Evolutionary conservation across 2,888 invertebrate genomes (phyloP).

Genomic region (Orthosia gothica): DNA sequence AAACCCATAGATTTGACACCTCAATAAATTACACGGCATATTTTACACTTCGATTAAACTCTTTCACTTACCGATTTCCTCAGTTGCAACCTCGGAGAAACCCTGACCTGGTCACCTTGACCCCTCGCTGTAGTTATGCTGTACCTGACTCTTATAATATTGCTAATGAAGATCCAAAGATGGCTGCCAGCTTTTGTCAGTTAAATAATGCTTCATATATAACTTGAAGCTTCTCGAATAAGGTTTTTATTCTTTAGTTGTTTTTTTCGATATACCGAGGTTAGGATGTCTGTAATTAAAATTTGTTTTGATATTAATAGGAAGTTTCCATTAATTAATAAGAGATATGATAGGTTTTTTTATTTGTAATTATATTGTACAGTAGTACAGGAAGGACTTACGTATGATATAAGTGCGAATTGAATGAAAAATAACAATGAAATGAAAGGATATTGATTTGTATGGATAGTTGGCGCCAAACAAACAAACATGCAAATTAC

Average conservation of each 20-base stretch:
- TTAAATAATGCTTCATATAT: conserved; percentile 16
- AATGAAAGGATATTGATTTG: too few species aligned
- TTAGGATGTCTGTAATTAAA: conserved; percentile 48
- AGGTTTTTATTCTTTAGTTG: conserved; percentile 27
- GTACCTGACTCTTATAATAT: conserved; percentile 44
- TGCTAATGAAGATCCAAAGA: conserved; percentile 53
- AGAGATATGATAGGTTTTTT: background rate
- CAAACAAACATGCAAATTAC: too few species aligned
- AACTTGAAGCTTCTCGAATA: conserved; percentile 5
- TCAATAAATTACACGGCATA: conserved; percentile 58
- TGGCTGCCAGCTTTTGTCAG: conserved; percentile 49
- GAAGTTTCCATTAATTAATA: conserved; percentile 42
- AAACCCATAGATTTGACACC: conserved; percentile 36
- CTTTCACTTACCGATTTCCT: conserved; percentile 64
- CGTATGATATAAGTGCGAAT: background rate
- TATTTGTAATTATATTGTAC: background rate
- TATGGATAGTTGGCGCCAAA: too few species aligned
- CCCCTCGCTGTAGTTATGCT: conserved; percentile 26
- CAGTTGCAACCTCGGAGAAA: conserved; percentile 53
- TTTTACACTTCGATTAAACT: conserved; percentile 43
- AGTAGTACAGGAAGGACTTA: conserved; percentile 1
- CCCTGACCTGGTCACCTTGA: conserved; percentile 65
- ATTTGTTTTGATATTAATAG: conserved; percentile 45
- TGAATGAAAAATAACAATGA: background rate
- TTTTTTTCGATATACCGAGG: conserved; percentile 48